Base-by-base conservation (phyloP, 2,797 vertebrate species). In the Arnoldichthys spilopterus region DNA sequence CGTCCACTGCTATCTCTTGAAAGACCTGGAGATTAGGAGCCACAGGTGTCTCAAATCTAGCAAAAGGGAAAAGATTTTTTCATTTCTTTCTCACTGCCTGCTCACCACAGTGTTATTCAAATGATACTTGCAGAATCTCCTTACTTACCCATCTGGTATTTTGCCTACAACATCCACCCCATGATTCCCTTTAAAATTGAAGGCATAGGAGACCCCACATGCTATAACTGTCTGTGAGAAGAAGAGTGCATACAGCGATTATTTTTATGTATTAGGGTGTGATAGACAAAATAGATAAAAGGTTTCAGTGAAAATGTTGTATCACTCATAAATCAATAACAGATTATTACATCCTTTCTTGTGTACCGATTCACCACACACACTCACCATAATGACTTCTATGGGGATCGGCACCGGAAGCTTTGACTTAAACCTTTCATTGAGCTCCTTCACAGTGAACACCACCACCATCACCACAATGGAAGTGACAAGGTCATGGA, bases 331-430 rank as follows among this genome's bases (percentile, higher is more conserved):
- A 54, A 75, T 54, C 6, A n/a, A n/a, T 34, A 61, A 16, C 3
- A 45, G 6, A 18, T 18, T 34, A 15, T 11, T 64, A 13, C 4
- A 28, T 22, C 16, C 16, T n/a, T 72, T 67, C 6, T 24, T 73
- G 61, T 12, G 51, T 59, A 26, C 26, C 53, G 16, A 16, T 66
- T 34, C 20, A 45, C n/a, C 4, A 24, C 12, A 8, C 20, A 61
- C 22, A 68, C 72, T 97, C 92, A 98, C 97, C 96, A 98, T 90
- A 59, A 99, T 91, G 63, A 99, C 92, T 85, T 99, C 98, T 1
- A 99, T 96, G 0, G 98, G 98, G 73, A 99, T 96, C 5, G 98
- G 96, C 34, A 95, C 87, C 0, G 96, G 97, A 45, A 99, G 91
- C 86, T 96, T 97, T 80, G 92, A 90, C 90, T 94, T 97, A 86